Conservation (phyloP, 2,797 vertebrate species). For the Phoxinus dragarum region DNA sequence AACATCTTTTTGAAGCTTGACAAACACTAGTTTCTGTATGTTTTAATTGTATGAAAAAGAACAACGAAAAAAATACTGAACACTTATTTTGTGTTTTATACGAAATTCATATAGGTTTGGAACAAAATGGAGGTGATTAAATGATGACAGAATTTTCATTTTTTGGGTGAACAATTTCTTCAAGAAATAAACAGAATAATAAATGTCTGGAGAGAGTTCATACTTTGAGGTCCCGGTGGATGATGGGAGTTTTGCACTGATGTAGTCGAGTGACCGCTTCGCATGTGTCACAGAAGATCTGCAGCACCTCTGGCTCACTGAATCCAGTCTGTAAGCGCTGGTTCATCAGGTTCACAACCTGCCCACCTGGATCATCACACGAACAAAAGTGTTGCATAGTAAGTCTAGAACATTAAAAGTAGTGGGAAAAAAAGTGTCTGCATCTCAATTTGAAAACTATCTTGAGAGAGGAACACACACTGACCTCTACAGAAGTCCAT, state of each 20-base stretch:
- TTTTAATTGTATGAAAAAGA: neutral
- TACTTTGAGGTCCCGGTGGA: slow-evolving; percentile 97
- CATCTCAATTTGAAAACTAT: neutral
- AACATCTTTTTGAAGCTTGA: neutral
- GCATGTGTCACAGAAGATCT: slow-evolving; percentile 97
- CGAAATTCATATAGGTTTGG: neutral
- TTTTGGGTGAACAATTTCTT: neutral
- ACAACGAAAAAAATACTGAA: neutral
- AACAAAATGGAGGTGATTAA: neutral
- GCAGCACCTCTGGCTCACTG: slow-evolving; percentile 91
- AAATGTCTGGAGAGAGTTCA: slow-evolving; percentile 26
- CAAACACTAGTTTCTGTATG: neutral
- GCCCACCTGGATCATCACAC: slow-evolving; percentile 81
- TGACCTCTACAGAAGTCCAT: slow-evolving; percentile 98
- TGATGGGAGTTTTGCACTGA: slow-evolving; percentile 92
- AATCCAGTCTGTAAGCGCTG: slow-evolving; percentile 94
- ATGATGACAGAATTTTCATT: neutral
- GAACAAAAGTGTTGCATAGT: no score
- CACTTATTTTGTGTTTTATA: neutral
- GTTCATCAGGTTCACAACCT: slow-evolving; percentile 99
- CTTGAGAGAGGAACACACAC: slow-evolving; percentile 48
- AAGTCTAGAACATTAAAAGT: neutral
- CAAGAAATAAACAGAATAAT: neutral
- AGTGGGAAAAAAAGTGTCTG: neutral
- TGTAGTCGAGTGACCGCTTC: slow-evolving; percentile 93